Base-by-base conservation (phyloP, 2,113 vertebrate species). In the Aspidoscelis tigris region DNA sequence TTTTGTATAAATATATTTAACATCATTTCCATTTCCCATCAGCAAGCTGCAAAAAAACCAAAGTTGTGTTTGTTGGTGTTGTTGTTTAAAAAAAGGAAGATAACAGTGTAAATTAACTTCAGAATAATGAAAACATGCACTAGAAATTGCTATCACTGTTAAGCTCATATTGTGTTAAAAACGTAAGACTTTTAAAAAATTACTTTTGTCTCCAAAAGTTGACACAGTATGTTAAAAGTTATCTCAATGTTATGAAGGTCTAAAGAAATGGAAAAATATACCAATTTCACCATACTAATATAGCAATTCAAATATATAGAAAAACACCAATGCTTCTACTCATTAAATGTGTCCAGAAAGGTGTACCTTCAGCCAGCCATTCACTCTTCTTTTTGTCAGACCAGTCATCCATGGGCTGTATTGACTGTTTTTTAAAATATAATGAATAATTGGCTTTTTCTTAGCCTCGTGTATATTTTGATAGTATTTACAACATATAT, bases 401-500 rank as follows among this genome's bases (percentile, higher is more conserved):
- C 26, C 74, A 76, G 50, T 69, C 24, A 39, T 7, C 76, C 50
- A 69, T 73, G 79, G 71, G 3, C 44, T 91, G 72, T 66, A 5
- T 86, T 89, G 87, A 76, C 71, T 84, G 80, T 76, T 90, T 33
- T 87, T 86, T 47, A 75, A 89, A 93, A 89, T 69, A 0, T 83
- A 81, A 81, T 70, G 88, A 12, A 4, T 75, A 1, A 81, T 39
- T 83, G 58, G 91, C 55, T 87, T 88, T 91, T 87, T 81, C 69
- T 88, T 90, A 50, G 64, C 5, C 55, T 84, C 44, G 2, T 76
- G 82, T 88, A 91, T 71, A 84, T 88, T 87, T 39, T 90, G 20
- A 91, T 6, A 92, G 91, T 94, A 93, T 95, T 92, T 87, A 1
- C 90, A 91, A 94, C 91, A 88, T 92, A 89, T 90, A 74, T 88